These are phyloP conservation scores for Psilanteris sp. DNA, from an alignment of 1,140 invertebrate genomes.

Conservation along the genomic window DNA sequence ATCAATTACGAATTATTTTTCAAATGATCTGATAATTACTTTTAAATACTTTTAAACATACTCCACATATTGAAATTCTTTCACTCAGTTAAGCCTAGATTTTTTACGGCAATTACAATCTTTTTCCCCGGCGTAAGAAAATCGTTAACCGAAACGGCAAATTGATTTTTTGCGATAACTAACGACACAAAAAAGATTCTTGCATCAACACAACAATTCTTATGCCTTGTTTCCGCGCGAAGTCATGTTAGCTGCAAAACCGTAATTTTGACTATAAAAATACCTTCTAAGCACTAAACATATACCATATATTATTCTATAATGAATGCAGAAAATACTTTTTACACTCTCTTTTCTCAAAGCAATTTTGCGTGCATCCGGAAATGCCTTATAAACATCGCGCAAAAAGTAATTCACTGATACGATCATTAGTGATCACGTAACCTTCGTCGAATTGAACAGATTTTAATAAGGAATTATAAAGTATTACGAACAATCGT, in stretches of 20 bases:
- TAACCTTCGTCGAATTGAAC: conserved; percentile 20
- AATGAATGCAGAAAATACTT: conserved; percentile 41
- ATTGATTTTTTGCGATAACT: conserved; percentile 29
- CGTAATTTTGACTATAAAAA: conserved; percentile 47
- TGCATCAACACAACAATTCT: conserved; percentile 32
- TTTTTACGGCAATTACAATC: conserved; percentile 35
- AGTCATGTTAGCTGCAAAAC: conserved; percentile 22
- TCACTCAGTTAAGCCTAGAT: conserved; percentile 5
- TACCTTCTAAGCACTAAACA: conserved; percentile 40
- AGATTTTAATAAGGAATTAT: no score
- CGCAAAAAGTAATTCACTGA: conserved; percentile 34
- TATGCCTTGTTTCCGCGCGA: conserved; percentile 17
- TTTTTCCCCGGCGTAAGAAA: conserved; percentile 18
- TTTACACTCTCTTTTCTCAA: conserved; percentile 50
- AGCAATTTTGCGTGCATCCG: conserved; percentile 52
- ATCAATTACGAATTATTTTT: conserved; percentile 39
- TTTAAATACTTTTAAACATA: conserved; percentile 35
- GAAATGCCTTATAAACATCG: conserved; percentile 40
- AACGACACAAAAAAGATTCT: conserved; percentile 18
- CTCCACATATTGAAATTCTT: conserved; percentile 13
- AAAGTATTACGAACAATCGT: no score
- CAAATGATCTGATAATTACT: conserved; percentile 19
- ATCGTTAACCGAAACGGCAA: conserved; percentile 34
- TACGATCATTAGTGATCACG: conserved; percentile 43
- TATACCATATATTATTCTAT: conserved; percentile 47